A percentile compares a stretch with the other conserved stretches of the same genome.
These are phyloP conservation scores for Darevskia mixta DNA, from an alignment of 2,797 vertebrate species.

Conservation along the genomic window DNA sequence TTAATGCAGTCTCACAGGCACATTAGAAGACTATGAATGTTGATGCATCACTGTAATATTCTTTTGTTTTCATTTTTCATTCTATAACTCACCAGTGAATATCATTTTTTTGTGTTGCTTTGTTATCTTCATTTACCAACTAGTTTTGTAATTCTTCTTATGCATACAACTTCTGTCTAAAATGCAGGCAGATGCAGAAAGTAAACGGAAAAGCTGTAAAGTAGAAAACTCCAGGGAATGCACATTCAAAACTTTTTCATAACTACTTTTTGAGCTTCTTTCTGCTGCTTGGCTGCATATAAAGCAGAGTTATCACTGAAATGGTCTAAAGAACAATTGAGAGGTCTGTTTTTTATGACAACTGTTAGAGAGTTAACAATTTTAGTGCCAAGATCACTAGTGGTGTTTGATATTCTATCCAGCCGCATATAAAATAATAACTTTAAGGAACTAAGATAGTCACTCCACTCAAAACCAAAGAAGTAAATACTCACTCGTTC, in stretches of 20 bases:
- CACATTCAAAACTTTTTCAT: constrained; percentile 45
- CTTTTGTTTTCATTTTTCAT: constrained; percentile 35
- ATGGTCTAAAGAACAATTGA: constrained; percentile 35
- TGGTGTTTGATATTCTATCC: constrained; percentile 50
- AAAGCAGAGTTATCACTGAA: constrained; percentile 44
- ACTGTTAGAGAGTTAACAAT: constrained; percentile 49
- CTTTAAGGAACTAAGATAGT: constrained; percentile 48
- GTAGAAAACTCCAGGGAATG: constrained; percentile 32
- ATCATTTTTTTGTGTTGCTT: not conserved
- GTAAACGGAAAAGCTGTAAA: not conserved
- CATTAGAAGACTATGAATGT: not conserved
- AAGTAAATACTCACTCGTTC: constrained; percentile 73
- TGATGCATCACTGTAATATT: not conserved
- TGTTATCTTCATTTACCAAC: constrained; percentile 51
- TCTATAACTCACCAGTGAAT: constrained; percentile 2
- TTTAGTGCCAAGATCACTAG: constrained; percentile 50
- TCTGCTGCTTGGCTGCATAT: constrained; percentile 34
- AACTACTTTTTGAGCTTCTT: constrained; percentile 21
- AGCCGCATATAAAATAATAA: constrained; percentile 56
- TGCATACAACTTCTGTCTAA: constrained; percentile 33
- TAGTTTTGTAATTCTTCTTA: constrained; percentile 59
- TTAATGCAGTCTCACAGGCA: constrained; percentile 19
- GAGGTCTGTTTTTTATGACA: constrained; percentile 29
- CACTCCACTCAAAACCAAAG: constrained; percentile 38
- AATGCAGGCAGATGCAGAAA: constrained; percentile 39